Evolutionary conservation across 2,888 invertebrate genomes (phyloP).

Genomic region (Clitarchus hookeri): DNA sequence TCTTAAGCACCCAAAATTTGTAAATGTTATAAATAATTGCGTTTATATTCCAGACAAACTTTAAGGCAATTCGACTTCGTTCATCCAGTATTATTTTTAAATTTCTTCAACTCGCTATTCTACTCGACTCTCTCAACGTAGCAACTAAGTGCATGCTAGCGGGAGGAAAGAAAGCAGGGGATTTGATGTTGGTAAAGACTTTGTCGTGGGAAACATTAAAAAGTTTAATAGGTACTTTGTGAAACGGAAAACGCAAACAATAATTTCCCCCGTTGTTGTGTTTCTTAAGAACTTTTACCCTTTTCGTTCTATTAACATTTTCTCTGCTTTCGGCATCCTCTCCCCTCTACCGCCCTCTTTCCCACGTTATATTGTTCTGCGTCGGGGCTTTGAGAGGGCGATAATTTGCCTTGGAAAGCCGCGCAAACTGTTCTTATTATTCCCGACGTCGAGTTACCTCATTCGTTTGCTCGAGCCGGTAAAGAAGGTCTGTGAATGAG

Average conservation of each 20-base stretch:
- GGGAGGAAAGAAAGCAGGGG: not conserved
- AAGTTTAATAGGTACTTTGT: constrained; percentile 3
- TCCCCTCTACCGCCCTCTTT: not conserved
- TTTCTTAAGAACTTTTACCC: constrained; percentile 14
- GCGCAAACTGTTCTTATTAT: not conserved
- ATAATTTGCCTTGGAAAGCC: not conserved
- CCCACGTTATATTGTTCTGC: not conserved
- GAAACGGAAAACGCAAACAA: constrained; percentile 5
- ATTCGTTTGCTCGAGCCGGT: not conserved
- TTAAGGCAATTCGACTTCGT: not conserved
- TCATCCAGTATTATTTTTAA: not conserved
- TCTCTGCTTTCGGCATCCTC: not conserved
- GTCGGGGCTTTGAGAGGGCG: not conserved
- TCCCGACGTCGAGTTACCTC: not conserved
- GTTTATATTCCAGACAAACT: not conserved
- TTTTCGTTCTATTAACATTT: constrained; percentile 2
- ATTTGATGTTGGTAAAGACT: constrained; percentile 2
- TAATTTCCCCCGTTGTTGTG: not conserved
- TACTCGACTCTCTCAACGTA: not conserved
- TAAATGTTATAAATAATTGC: not conserved
- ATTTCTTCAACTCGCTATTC: not conserved
- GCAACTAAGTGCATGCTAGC: not conserved
- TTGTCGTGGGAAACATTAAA: not conserved
- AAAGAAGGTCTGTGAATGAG: not conserved
- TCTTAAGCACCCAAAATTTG: not conserved